Evolutionary conservation across 2,113 vertebrate species (phyloP).

Genomic region (Ochotona curzoniae): DNA sequence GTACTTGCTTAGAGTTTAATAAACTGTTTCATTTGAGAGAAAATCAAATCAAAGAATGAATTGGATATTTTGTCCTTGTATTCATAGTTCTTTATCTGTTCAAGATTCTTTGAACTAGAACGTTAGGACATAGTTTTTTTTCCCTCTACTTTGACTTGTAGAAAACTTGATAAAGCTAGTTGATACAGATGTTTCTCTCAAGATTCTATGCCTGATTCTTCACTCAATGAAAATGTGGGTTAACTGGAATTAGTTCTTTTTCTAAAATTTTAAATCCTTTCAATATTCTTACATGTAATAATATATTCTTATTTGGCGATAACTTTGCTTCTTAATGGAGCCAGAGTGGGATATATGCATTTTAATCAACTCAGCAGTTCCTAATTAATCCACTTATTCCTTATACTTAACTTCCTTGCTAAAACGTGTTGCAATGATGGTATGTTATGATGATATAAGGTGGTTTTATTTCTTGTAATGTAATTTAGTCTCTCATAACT

Average conservation of each 20-base stretch:
- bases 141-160: conserved; percentile 10
- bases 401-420: neutral
- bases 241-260: conserved; percentile 20
- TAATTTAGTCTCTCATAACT: neutral
- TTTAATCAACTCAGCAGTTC: neutral
- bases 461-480: neutral
- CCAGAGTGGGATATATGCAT: neutral
- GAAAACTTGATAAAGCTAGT: neutral
- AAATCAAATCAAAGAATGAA: conserved; percentile 43
- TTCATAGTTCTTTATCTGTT: neutral
- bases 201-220: neutral
- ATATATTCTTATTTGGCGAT: neutral
- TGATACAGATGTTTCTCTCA: neutral
- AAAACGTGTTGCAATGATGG: neutral
- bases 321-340: neutral
- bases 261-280: neutral
- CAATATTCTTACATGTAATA: neutral
- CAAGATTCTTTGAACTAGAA: conserved; percentile 7
- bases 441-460: neutral
- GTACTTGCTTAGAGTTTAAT: neutral
- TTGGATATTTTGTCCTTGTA: neutral
- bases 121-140: neutral
- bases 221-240: neutral
- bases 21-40: conserved; percentile 36
- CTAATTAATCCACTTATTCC: neutral